Evolutionary conservation across 2,797 vertebrate genomes (phyloP), one percentile per base, ranked within the genome.

Genomic region (Syngnathus rostellatus): DNA sequence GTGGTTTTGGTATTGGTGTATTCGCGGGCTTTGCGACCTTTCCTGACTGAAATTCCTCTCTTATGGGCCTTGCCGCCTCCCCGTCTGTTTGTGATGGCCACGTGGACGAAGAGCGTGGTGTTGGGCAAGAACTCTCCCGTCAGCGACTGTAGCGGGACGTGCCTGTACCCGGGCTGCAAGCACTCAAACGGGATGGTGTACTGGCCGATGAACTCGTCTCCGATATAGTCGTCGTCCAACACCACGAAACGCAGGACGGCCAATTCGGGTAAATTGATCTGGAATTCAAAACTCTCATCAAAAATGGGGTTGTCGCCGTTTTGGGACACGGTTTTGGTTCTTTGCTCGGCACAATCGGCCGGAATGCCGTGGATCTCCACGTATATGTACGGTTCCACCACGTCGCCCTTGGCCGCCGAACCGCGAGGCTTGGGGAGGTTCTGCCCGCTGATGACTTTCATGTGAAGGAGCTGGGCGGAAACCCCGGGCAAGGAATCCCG

Each of bases 171-270:
- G 0, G 94, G 92, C 78, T 95, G 94, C 78, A 96, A 88, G 82
- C 95, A 96, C 86, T 96, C 94, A 2, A 97, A 95, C 5, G 95
- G 94, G 74, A 97, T 95, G 70, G 94, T 95, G 88, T 95, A 97
- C 85, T 97, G 95, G 72, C 93, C 95, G 8, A 97, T 97, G 83
- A 97, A 96, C 81, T 97, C 95, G 0, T 97, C 95, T 19, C 95
- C 94, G 0, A 97, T 97, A 86, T 93, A 97, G 82, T 97, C 94
- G 0, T 96, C 94, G 0, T 96, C 94, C 66, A 96, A 89, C 72
- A 96, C 94, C 0, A 97, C 93, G 2, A 96, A 95, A 64, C 94
- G 93, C 70, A 97, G 84, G 8, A 93, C 91, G 0, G 94, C 92
- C 64, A 97, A 86, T 81, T 97, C 94, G 0, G 95, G 95, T 68